Conservation (phyloP, 2,797 vertebrate genomes). For the Hydrolagus colliei region DNA sequence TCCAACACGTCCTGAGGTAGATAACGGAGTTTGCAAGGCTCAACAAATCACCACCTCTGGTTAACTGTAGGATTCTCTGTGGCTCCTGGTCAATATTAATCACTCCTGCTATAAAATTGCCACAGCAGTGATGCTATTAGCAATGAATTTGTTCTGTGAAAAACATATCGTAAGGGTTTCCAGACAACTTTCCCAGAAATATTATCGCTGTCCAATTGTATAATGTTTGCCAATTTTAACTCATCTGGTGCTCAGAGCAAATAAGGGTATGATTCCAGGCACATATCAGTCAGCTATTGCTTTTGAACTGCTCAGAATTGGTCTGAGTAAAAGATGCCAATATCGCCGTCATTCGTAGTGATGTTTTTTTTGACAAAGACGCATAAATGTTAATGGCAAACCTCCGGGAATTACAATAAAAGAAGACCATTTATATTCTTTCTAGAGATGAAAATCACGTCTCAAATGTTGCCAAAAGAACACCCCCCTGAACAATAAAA, state of each 20-base stretch:
- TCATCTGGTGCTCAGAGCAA: not conserved
- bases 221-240: not conserved
- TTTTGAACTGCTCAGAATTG: not conserved
- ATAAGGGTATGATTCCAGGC: not conserved
- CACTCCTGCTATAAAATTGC: too few relatives aligned
- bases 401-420: not conserved
- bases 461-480: not conserved
- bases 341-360: not conserved
- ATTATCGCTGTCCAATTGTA: not conserved
- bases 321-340: not conserved
- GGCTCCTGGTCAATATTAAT: too few relatives aligned
- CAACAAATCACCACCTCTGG: too few relatives aligned
- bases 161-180: not conserved
- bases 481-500: constrained; percentile 4
- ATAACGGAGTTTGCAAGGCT: too few relatives aligned
- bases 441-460: not conserved
- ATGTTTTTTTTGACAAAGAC: not conserved
- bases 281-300: not conserved
- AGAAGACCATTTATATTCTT: not conserved
- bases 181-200: not conserved
- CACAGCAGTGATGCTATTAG: not conserved
- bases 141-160: not conserved
- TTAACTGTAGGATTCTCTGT: too few relatives aligned
- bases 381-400: not conserved
- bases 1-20: too few relatives aligned